phyloP scores from a whole-genome alignment of 2,797 vertebrate species.

The Etheostoma nigrum region DNA sequence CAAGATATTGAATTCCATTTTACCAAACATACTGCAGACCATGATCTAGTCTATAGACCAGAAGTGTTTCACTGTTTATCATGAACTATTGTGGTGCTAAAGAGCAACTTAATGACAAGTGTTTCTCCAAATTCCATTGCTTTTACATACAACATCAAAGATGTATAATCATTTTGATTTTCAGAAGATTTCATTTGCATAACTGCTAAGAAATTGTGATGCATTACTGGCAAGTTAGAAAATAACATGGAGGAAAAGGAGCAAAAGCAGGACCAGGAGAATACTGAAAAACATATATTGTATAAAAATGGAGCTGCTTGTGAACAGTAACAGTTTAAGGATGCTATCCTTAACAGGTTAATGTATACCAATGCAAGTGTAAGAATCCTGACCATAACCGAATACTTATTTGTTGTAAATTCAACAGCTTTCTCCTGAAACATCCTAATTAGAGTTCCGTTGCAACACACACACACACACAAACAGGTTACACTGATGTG shows the following conservation, averaged over 20 bases:
- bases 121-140: constrained; percentile 38
- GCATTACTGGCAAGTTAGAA: constrained; percentile 24
- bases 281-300: constrained; percentile 52
- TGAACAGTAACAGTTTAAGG: constrained; percentile 4
- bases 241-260: constrained; percentile 23
- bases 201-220: constrained; percentile 34
- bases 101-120: constrained; percentile 68
- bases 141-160: constrained; percentile 34
- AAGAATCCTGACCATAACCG: constrained; percentile 6
- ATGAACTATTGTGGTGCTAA: constrained; percentile 18
- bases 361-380: neutral
- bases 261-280: constrained; percentile 73
- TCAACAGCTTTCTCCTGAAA: constrained; percentile 77
- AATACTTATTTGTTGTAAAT: constrained; percentile 7
- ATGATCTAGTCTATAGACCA: neutral
- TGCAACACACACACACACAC: constrained; percentile 39
- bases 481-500: constrained; percentile 21
- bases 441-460: constrained; percentile 52
- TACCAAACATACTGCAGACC: constrained; percentile 9
- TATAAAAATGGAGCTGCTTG: constrained; percentile 17
- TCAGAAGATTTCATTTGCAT: constrained; percentile 15
- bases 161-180: neutral
- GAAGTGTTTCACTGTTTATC: constrained; percentile 4
- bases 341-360: constrained; percentile 20
- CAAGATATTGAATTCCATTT: neutral